Evolutionary conservation across 2,113 vertebrate species (phyloP), one percentile per base, ranked within the genome.

Genomic region (Cricetomys ansorgei): DNA sequence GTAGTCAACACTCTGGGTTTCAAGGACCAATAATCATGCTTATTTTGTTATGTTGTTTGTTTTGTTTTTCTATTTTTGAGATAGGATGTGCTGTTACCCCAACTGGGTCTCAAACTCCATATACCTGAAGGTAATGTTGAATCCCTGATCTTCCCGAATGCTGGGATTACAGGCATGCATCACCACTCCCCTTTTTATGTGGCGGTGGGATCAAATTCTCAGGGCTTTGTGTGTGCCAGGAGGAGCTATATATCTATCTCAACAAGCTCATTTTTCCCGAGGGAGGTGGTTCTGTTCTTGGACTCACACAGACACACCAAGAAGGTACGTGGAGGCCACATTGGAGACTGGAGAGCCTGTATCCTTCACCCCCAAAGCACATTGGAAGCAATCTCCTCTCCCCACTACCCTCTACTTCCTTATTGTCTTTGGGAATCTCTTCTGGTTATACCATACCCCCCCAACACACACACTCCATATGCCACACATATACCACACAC

Each of bases 271-370:
- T 62, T 91, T 86, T 89, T 40, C 62, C 34, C 80, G 64, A 62
- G 27, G 27, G 6, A 16, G 25, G 72, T 3, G 67, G 7, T 29
- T 45, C 37, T 80, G 21, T n/a, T 43, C 21, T 19, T 29, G 25
- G 23, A 72, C 77, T 90, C 29, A 31, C 62, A 57, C 23, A 29
- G 53, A 73, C 37, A 88, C 16, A 19, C 27, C 37, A 77, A 70
- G 23, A 77, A 81, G 7, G 25, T 13, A 89, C 81, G 37, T 1
- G 65, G 53, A 37, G 45, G 31, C 15, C 31, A 72, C 27, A 7
- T 0, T 16, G 59, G 29, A 43, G n/a, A 15, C 45, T 45, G 19
- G 15, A 40, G 48, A 83, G 16, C 10, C 7, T 0, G 5, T 3
- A 17, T 15, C 17, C 40, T 5, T 59, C 15, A 31, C 31, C 53